phyloP scores from a whole-genome alignment of 2,797 vertebrate genomes.

The Benthosema pterotum region DNA sequence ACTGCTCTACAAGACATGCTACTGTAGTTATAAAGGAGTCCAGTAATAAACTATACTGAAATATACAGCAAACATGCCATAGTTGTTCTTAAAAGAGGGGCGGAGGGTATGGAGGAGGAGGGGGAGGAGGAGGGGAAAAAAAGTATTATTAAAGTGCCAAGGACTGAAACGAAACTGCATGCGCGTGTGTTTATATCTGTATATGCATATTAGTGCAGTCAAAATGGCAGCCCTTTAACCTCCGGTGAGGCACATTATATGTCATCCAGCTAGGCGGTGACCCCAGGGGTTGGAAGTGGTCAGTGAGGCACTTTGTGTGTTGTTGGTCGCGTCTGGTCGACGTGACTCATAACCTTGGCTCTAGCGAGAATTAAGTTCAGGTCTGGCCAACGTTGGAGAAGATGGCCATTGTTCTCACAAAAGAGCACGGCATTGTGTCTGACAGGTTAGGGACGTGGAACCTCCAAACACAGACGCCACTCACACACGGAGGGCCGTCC shows the following conservation, averaged over 20 bases:
- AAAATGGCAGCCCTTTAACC: slow-evolving; percentile 4
- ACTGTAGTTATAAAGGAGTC: no score
- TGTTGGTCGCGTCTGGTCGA: neutral
- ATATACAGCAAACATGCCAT: no score
- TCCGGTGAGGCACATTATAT: neutral
- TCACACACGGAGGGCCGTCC: slow-evolving; percentile 80
- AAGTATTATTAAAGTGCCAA: neutral
- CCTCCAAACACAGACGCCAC: slow-evolving; percentile 64
- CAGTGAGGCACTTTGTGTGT: slow-evolving; percentile 3
- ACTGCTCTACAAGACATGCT: no score
- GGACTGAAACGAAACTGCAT: neutral
- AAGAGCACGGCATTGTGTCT: slow-evolving; percentile 46
- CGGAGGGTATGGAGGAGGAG: no score
- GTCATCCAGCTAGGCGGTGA: slow-evolving; percentile 1
- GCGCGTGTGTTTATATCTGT: neutral
- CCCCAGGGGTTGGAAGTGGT: slow-evolving; percentile 9
- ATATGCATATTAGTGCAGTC: neutral
- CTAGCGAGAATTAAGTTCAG: slow-evolving; percentile 31
- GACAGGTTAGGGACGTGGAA: slow-evolving; percentile 45
- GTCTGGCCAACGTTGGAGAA: slow-evolving; percentile 12
- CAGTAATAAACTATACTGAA: no score
- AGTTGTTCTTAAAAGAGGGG: no score
- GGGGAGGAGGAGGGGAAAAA: no score
- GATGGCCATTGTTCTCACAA: slow-evolving; percentile 23
- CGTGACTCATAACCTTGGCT: slow-evolving; percentile 35